Base-by-base conservation (phyloP, 2,888 invertebrate species). In the Archips xylosteana region DNA sequence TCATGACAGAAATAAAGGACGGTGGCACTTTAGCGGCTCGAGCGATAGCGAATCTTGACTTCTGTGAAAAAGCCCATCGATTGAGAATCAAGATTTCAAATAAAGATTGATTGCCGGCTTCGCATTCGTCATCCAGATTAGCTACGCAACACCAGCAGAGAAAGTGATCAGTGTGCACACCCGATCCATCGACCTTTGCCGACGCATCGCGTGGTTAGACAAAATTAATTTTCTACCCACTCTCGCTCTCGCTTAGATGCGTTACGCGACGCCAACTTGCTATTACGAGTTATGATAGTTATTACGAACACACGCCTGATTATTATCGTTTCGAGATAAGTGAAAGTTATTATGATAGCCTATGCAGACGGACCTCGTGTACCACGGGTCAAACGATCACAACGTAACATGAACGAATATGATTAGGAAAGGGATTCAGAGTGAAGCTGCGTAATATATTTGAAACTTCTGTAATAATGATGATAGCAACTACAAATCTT, bases 221-320 rank as follows among this genome's bases (percentile, higher is more conserved):
- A 85, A 88, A 91, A 92, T 91, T 89, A 89, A 90, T 89, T 87
- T 85, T 84, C 82, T 82, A 84, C 83, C 87, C 87, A 92, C 91
- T 92, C 92, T 91, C 92, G 85, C 89, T 92, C 87, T 90, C 87
- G 78, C 78, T 77, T 77, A 80, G 82, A 86, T 85, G 84, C 81
- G 88, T 88, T 89, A 76, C 75, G 68, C 63, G 71, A 71, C 54
- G 71, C 60, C 70, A 67, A 47, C 59, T 63, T 68, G 68, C 66
- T 86, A 86, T 90, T 87, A 88, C 89, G 83, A 85, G 83, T 85
- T 88, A 89, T 85, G 81, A 83, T 85, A 85, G 87, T 87, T 85
- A 84, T 84, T 90, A 90, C 86, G 86, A 83, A 80, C 85, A 76
- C 80, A 82, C 80, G 81, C 75, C 78, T 84, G 83, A 89, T 89